These are phyloP conservation scores for Bombus waltoni DNA, from an alignment of 1,140 invertebrate species.

Conservation along the genomic window DNA sequence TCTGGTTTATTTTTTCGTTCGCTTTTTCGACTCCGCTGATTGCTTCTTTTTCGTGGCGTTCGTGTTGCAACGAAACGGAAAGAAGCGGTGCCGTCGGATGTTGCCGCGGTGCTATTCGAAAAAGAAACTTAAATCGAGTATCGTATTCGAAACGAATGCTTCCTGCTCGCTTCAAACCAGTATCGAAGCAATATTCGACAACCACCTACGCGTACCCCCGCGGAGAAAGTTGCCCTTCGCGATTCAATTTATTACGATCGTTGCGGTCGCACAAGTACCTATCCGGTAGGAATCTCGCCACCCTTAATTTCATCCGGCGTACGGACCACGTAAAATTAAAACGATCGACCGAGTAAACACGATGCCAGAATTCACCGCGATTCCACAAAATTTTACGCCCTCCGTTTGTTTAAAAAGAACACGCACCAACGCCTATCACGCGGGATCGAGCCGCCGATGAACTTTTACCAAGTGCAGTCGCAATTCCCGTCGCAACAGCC, in stretches of 20 bases:
- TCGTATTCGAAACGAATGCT: conserved; percentile 57
- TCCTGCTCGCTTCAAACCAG: conserved; percentile 63
- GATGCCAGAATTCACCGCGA: background rate
- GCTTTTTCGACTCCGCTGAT: background rate
- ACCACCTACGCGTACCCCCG: conserved; percentile 71
- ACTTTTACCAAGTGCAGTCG: background rate
- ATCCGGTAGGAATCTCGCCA: conserved; percentile 56
- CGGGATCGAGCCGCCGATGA: background rate
- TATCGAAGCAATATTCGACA: conserved; percentile 70
- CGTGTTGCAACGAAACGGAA: background rate
- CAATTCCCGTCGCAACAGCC: background rate
- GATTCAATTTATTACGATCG: conserved; percentile 70
- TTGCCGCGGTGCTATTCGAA: conserved; percentile 38
- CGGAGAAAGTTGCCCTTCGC: conserved; percentile 71
- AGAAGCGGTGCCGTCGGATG: background rate
- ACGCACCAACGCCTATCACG: background rate
- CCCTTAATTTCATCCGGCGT: conserved; percentile 58
- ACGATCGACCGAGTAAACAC: conserved; percentile 52
- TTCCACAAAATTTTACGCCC: conserved; percentile 11
- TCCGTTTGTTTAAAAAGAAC: background rate
- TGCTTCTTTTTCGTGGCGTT: background rate
- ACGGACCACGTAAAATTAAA: conserved; percentile 63
- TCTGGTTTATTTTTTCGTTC: background rate
- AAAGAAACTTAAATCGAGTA: conserved; percentile 58
- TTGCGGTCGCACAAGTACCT: conserved; percentile 47